Base-by-base conservation (phyloP, 2,888 invertebrate genomes). In the Sesia bembeciformis region DNA sequence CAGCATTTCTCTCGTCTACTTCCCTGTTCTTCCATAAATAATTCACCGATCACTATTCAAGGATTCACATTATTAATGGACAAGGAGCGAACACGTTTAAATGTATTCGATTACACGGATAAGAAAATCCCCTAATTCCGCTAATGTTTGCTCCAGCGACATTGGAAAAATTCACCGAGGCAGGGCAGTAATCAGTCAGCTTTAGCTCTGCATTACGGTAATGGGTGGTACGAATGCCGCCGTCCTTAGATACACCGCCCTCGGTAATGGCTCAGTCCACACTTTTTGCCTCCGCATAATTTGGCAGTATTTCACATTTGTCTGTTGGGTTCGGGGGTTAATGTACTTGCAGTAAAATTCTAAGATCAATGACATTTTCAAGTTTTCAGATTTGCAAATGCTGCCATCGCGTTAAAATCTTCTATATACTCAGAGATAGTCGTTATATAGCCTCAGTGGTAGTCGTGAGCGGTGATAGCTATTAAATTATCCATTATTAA, bases 181-280 rank as follows among this genome's bases (percentile, higher is more conserved):
- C 73, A 70, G 68, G 72, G 68, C 73, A 68, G 83, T 80, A 78
- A 84, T 84, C 82, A 78, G 81, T 83, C 84, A 84, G 82, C 81
- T 83, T 80, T 77, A 82, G 80, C 81, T 75, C 66, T 74, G 69
- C 76, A 83, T 84, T 84, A 84, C 78, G 52, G 78, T 83, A 83
- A 84, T 84, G 78, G 76, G 73, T 39, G 50, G 39, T 39, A 40
- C 54, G 50, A n/a, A 46, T 49, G 54, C 50, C 52, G 38, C 52
- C 7, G 50, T 50, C 50, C 7, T 39, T 50, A 50, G 50, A 39
- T 50, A 74, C 66, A 61, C 59, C 63, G 70, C 66, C 66, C 68
- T 69, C 64, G 62, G 65, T 65, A 65, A 70, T 65, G 62, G 61
- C 52, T 7, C 50, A 6, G 55, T 60, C 58, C 62, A 56, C 60